Conservation (phyloP, 2,888 invertebrate species). For the Embidobia sp. region DNA sequence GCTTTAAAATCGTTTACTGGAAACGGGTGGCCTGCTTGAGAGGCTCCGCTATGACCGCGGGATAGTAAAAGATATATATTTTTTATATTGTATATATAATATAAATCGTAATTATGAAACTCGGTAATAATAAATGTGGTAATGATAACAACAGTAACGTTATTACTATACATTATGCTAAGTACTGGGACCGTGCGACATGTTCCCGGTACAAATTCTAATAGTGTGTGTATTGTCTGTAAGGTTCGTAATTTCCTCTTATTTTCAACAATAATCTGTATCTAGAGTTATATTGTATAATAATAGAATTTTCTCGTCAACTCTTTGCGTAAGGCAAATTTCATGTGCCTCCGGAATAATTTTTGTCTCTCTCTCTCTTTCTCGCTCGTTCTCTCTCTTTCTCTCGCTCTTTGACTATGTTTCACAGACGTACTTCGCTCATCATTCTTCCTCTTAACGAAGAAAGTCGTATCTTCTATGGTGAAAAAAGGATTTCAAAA, state of each 20-base stretch:
- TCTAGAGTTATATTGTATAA: conserved; percentile 70
- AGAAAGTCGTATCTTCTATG: conserved; percentile 59
- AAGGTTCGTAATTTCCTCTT: conserved; percentile 70
- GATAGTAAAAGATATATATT: conserved; percentile 68
- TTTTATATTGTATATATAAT: conserved; percentile 65
- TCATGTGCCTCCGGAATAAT: conserved; percentile 62
- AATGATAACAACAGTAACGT: conserved; percentile 72
- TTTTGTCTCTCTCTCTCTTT: conserved; percentile 23
- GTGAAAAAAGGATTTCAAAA: conserved; percentile 57
- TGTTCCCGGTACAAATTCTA: conserved; percentile 68
- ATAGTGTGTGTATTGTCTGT: conserved; percentile 72
- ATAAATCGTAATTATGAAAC: conserved; percentile 69
- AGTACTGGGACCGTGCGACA: conserved; percentile 60
- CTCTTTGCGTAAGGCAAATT: conserved; percentile 66
- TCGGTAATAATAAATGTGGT: conserved; percentile 70
- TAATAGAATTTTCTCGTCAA: conserved; percentile 68
- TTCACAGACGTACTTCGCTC: conserved; percentile 28
- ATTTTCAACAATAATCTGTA: conserved; percentile 70
- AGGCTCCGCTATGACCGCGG: conserved; percentile 47
- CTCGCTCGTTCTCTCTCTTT: conserved; percentile 18
- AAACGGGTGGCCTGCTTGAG: background rate
- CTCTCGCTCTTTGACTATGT: conserved; percentile 18
- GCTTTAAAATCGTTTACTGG: conserved; percentile 35
- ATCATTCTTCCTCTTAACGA: conserved; percentile 38
- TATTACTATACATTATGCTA: conserved; percentile 71